Percentiles rank a stretch among this genome's conserved stretches.
These are phyloP conservation scores for Crioceris asparagi DNA, from an alignment of 2,888 invertebrate genomes.

Conservation along the genomic window DNA sequence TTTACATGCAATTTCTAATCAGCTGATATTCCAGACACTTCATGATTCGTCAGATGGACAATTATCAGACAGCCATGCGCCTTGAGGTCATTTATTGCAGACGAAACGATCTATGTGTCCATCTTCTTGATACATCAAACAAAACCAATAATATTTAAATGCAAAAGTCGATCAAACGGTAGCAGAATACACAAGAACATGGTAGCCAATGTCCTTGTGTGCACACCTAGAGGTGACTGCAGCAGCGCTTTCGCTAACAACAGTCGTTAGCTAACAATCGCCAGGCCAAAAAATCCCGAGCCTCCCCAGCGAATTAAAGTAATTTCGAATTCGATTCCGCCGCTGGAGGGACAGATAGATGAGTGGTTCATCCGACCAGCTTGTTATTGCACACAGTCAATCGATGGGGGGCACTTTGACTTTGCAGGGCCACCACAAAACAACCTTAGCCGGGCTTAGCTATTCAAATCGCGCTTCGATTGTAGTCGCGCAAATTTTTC, in stretches of 20 bases:
- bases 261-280: constrained; percentile 36
- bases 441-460: constrained; percentile 40
- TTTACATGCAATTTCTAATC: too few relatives aligned
- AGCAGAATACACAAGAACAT: too few relatives aligned
- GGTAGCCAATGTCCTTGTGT: too few relatives aligned
- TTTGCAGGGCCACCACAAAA: constrained; percentile 36
- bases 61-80: too few relatives aligned
- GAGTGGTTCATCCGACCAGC: constrained; percentile 38
- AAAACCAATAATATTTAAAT: too few relatives aligned
- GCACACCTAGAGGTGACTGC: not conserved
- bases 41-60: too few relatives aligned
- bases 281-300: constrained; percentile 37
- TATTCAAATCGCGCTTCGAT: constrained; percentile 42
- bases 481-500: constrained; percentile 36
- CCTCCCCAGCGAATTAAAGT: constrained; percentile 42
- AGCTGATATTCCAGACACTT: too few relatives aligned
- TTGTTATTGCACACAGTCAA: constrained; percentile 29
- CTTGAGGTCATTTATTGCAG: too few relatives aligned
- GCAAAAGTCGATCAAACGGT: too few relatives aligned
- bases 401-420: constrained; percentile 31
- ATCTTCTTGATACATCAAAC: too few relatives aligned
- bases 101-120: too few relatives aligned
- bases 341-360: constrained; percentile 41
- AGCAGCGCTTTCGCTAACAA: constrained; percentile 32
- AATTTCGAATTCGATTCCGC: constrained; percentile 43